Evolutionary conservation across 1,140 invertebrate genomes (phyloP), one percentile per base, ranked within the genome.

Genomic region (Druon quercuslanigerum): DNA sequence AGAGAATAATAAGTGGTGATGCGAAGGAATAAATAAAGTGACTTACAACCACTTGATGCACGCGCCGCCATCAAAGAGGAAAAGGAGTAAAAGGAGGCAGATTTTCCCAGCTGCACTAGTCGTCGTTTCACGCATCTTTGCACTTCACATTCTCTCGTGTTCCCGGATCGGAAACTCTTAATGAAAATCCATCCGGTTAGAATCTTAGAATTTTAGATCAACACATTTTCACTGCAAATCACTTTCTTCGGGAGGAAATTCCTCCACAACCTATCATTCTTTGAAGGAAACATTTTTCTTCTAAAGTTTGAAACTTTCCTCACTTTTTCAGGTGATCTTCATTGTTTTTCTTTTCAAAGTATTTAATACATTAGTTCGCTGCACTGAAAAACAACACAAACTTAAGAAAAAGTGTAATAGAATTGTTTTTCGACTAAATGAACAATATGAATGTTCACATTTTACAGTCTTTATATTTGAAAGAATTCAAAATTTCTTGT

Each of bases 41-140:
- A 92, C 90, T 92, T 83, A 91, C 91, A 91, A 85, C 91, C 91
- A 92, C 87, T 92, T 91, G 81, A 92, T 92, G 86, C 90, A 90
- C 79, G 82, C 80, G 79, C 85, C 89, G 76, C 83, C 86, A 73
- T 87, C 83, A 11, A 87, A 77, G 66, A 88, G 57, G 76, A 86
- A 75, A 52, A 88, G 80, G 33, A 91, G 74, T 46, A 91, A 75
- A 51, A 90, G 73, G 74, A 89, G 76, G 78, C 82, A 76, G 25
- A 81, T 77, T 74, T 81, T 79, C 71, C 66, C 79, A 80, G 74
- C 70, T 72, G 79, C 74, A 78, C 51, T 50, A 79, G 17, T 74
- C 74, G 71, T 74, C 77, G 79, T 88, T 81, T 83, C 80, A 82
- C 83, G 77, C 88, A 90, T 90, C 81, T 83, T 90, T 83, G 25